Evolutionary conservation across 2,888 invertebrate genomes (phyloP).

Genomic region (Hydrotaea cyrtoneurina): DNA sequence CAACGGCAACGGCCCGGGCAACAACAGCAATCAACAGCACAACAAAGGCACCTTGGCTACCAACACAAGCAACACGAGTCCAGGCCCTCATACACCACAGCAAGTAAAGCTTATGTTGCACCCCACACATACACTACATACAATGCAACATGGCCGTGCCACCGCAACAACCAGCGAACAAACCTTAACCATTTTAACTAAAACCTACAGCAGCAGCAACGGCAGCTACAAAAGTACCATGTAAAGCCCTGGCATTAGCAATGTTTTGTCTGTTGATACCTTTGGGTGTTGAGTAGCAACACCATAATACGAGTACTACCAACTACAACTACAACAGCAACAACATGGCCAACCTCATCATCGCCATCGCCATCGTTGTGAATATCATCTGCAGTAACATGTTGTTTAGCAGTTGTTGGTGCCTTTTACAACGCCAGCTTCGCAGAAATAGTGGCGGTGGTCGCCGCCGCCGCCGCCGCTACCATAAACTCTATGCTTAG

Average conservation of each 20-base stretch:
- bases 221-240: conserved; percentile 40
- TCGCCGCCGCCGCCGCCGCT: not conserved
- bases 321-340: no score
- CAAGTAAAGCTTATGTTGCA: conserved; percentile 25
- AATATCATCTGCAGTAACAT: conserved; percentile 39
- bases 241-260: conserved; percentile 67
- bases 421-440: not conserved
- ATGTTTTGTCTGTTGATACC: conserved; percentile 72
- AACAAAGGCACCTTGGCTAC: not conserved
- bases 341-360: conserved; percentile 44
- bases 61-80: conserved; percentile 9
- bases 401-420: conserved; percentile 23
- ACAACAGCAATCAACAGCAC: conserved; percentile 45
- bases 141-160: conserved; percentile 5
- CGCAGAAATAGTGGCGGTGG: not conserved
- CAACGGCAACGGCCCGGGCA: conserved; percentile 58
- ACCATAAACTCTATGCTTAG: conserved; percentile 5
- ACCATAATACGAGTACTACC: conserved; percentile 17
- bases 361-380: conserved; percentile 21
- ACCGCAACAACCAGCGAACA: conserved; percentile 6
- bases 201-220: conserved; percentile 10
- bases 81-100: not conserved
- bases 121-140: not conserved
- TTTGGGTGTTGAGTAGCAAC: conserved; percentile 68
- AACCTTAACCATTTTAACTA: conserved; percentile 2